These are phyloP conservation scores for Onychostruthus taczanowskii DNA, from an alignment of 2,113 vertebrate species.

Conservation along the genomic window DNA sequence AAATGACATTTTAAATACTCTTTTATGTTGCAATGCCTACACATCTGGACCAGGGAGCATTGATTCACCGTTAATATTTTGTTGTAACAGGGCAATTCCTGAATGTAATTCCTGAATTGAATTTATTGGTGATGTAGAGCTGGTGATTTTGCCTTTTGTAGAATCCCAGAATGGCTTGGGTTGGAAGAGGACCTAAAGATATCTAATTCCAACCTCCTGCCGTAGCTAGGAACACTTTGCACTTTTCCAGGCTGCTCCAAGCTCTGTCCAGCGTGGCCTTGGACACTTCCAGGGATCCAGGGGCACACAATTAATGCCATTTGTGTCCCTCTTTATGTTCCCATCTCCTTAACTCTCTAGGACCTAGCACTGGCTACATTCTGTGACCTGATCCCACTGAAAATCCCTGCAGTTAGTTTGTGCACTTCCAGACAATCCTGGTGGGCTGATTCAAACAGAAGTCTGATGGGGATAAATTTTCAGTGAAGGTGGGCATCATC, in stretches of 20 bases:
- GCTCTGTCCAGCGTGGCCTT: neutral
- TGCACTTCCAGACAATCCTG: neutral
- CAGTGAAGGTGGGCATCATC: neutral
- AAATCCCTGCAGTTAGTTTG: neutral
- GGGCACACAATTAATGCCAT: neutral
- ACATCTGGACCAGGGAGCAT: neutral
- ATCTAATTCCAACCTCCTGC: neutral
- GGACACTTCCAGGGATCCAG: neutral
- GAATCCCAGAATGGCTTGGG: neutral
- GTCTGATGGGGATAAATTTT: neutral
- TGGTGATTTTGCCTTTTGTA: neutral
- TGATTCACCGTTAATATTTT: neutral
- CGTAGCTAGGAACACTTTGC: neutral
- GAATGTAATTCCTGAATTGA: neutral
- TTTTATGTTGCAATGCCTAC: neutral
- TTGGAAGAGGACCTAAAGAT: neutral
- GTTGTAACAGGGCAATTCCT: neutral
- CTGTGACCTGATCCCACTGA: neutral
- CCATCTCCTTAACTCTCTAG: neutral
- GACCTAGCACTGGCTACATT: neutral
- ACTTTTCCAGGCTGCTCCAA: neutral
- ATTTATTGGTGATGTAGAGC: neutral
- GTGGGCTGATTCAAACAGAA: neutral
- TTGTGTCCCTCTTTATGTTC: neutral
- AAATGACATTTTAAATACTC: neutral